Conservation (phyloP, 2,888 invertebrate species). For the Zygaena filipendulae region DNA sequence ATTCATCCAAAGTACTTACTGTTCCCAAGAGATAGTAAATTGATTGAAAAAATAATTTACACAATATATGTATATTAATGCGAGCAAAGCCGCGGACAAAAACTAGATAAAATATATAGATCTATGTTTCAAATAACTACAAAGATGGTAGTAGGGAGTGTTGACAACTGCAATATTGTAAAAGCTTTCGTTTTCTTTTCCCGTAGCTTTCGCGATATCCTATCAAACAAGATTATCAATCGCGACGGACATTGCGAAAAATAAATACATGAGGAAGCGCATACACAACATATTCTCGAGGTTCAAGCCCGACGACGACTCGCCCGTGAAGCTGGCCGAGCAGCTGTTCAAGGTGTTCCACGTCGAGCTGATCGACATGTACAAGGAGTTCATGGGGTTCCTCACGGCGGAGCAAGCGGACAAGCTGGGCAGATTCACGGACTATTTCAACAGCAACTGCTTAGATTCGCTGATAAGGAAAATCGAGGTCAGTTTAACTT, state of each 20-base stretch:
- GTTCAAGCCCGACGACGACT: constrained; percentile 26
- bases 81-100: too few species aligned
- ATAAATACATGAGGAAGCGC: constrained; percentile 22
- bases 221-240: constrained; percentile 35
- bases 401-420: constrained; percentile 47
- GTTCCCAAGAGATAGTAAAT: too few species aligned
- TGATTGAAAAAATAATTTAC: too few species aligned
- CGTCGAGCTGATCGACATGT: constrained; percentile 31
- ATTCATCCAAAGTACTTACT: too few species aligned
- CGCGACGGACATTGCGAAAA: constrained; percentile 18
- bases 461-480: constrained; percentile 29
- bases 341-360: constrained; percentile 23
- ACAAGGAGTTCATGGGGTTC: constrained; percentile 43
- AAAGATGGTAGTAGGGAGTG: too few species aligned
- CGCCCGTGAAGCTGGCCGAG: constrained; percentile 25
- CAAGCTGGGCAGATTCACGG: constrained; percentile 28
- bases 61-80: too few species aligned
- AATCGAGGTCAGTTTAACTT: constrained; percentile 38
- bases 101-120: too few species aligned
- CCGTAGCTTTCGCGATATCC: constrained; percentile 32
- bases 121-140: too few species aligned
- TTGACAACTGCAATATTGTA: too few species aligned
- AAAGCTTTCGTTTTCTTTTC: too few species aligned
- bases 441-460: constrained; percentile 39
- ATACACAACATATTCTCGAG: constrained; percentile 23